These are phyloP conservation scores for Rhincodon typus DNA, from an alignment of 2,797 vertebrate genomes.

Conservation along the genomic window DNA sequence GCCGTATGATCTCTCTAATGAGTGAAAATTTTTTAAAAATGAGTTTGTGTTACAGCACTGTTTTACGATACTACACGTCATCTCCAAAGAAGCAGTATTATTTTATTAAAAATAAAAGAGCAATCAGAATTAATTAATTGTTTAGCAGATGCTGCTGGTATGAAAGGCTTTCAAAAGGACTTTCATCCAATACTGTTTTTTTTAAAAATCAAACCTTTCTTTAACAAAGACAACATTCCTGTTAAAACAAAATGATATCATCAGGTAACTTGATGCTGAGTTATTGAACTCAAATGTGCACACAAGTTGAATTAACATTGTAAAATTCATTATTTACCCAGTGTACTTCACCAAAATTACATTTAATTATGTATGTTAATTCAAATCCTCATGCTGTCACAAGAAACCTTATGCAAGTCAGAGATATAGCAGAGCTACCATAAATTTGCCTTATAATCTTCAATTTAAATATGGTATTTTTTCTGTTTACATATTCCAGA, in stretches of 20 bases:
- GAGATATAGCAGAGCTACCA: not conserved
- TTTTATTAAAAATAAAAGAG: not conserved
- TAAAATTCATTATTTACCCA: not conserved
- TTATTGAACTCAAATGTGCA: not conserved
- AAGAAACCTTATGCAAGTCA: not conserved
- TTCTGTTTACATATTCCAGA: not conserved
- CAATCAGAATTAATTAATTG: constrained; percentile 15
- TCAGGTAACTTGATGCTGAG: constrained; percentile 43
- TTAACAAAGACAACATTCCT: constrained; percentile 37
- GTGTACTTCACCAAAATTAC: not conserved
- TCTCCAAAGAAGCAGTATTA: not conserved
- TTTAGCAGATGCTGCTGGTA: not conserved
- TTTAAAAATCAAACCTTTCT: not conserved
- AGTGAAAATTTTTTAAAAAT: not conserved
- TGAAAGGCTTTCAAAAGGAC: not conserved
- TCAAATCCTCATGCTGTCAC: not conserved
- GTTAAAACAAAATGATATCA: constrained; percentile 42
- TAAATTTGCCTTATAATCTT: not conserved
- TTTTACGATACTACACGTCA: not conserved
- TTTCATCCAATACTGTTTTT: not conserved
- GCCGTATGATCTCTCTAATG: too few species aligned
- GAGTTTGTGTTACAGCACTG: not conserved
- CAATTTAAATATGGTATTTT: not conserved
- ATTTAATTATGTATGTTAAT: not conserved
- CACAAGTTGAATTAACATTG: not conserved